These are phyloP conservation scores for Nycticorax nycticorax DNA, from an alignment of 2,113 vertebrate genomes.

Conservation along the genomic window DNA sequence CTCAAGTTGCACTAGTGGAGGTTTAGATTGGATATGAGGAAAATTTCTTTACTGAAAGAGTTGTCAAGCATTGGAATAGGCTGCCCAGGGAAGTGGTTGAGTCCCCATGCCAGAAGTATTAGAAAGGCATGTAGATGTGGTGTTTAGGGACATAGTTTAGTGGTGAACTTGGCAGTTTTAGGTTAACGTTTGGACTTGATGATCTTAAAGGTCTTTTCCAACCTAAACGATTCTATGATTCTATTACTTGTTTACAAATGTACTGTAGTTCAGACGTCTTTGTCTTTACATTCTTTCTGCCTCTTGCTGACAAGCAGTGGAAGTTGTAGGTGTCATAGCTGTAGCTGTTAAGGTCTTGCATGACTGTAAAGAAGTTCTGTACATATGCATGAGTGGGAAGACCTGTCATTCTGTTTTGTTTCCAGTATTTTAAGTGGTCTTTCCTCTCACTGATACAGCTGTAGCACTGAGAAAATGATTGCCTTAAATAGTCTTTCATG, in stretches of 20 bases:
- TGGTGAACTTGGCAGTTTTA: no score
- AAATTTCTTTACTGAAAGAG: no score
- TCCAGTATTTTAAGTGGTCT: not conserved
- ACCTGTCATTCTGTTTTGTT: not conserved
- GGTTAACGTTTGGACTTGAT: no score
- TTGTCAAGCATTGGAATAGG: no score
- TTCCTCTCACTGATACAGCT: not conserved
- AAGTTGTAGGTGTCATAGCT: not conserved
- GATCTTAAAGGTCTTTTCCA: no score
- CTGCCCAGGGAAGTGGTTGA: no score
- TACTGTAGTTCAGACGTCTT: not conserved
- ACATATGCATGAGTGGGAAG: not conserved
- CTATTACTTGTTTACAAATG: not conserved
- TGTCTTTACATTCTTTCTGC: not conserved
- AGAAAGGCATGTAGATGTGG: no score
- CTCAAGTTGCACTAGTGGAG: no score
- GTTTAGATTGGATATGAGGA: no score
- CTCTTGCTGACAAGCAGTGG: not conserved
- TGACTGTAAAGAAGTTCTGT: not conserved
- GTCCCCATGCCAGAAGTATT: no score
- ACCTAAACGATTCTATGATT: no score
- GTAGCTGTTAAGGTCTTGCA: not conserved
- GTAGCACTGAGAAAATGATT: not conserved
- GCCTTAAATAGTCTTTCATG: not conserved
- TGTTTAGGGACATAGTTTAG: no score